Base-by-base conservation (phyloP, 2,797 vertebrate species). In the Labroides dimidiatus region DNA sequence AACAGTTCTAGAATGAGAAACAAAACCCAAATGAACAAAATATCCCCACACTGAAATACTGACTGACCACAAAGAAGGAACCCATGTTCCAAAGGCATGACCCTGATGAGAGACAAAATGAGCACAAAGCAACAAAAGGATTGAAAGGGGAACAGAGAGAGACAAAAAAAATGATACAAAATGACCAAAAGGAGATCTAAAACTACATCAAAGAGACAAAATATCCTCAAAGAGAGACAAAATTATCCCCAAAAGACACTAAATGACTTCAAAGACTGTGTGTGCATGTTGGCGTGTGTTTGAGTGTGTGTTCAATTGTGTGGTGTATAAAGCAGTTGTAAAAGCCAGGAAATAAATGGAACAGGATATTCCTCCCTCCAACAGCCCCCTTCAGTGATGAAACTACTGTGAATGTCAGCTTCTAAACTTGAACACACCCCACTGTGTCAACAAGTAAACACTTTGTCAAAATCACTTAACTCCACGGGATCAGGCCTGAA, bases 381-480 rank as follows among this genome's bases (percentile, higher is more conserved):
- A 65, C 58, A 17, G 53, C 58, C n/a, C 20, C 42, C 48, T 49
- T 82, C 75, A 57, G 52, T 64, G 49, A 36, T 51, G 37, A 63
- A 56, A 73, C 69, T 17, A 61, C 48, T 37, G 47, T 61, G 64
- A 75, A 77, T 65, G 80, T 72, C 51, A 48, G 53, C 23, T 45
- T 50, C 53, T 57, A 57, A 79, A 67, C 64, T 51, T 56, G 57
- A 74, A 73, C 54, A 37, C 62, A 52, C 64, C 80, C 74, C 47
- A 57, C 69, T 56, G 80, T 51, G 80, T 74, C 78, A 82, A 84
- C 82, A 86, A 81, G 75, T 77, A 79, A 87, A 84, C 75, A 78
- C 71, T 81, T 78, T 75, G 73, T 89, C 71, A 82, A 60, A 81
- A 78, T 69, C 80, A 85, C 76, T 87, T 86, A 83, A 62, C 85